Percentiles rank a stretch among this genome's conserved stretches.
These are phyloP conservation scores for Philaethria dido DNA, from an alignment of 2,888 invertebrate genomes.

Conservation along the genomic window DNA sequence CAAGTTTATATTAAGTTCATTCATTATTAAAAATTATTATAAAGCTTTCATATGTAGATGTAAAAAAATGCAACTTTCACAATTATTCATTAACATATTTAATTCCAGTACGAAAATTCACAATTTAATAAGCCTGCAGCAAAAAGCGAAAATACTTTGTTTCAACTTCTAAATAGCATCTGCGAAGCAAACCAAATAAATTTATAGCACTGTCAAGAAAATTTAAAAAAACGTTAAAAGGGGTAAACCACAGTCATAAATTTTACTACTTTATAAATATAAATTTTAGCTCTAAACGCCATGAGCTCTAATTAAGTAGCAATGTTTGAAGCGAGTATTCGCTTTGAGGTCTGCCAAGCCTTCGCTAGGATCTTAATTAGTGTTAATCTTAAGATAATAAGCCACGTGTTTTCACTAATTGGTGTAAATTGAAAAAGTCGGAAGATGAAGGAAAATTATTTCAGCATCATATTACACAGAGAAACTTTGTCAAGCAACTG, in stretches of 20 bases:
- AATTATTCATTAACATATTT: neutral
- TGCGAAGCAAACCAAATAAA: constrained; percentile 18
- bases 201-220: constrained; percentile 10
- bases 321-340: constrained; percentile 68
- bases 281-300: constrained; percentile 43
- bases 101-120: neutral
- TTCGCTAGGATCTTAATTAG: constrained; percentile 73
- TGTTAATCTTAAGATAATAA: constrained; percentile 79
- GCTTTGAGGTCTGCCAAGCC: constrained; percentile 66
- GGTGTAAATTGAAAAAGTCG: constrained; percentile 62
- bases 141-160: constrained; percentile 10
- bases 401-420: constrained; percentile 74
- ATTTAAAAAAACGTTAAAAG: constrained; percentile 1
- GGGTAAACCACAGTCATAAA: constrained; percentile 30
- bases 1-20: too few species aligned
- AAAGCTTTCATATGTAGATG: too few species aligned
- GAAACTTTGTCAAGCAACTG: constrained; percentile 22
- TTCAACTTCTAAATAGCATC: constrained; percentile 16
- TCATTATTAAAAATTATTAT: too few species aligned
- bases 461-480: constrained; percentile 22
- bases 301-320: constrained; percentile 67
- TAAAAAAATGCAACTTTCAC: neutral
- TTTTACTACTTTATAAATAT: constrained; percentile 40
- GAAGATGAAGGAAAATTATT: constrained; percentile 30
- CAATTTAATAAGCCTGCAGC: neutral